phyloP scores from a whole-genome alignment of 2,113 vertebrate species.

The Notechis scutatus region DNA sequence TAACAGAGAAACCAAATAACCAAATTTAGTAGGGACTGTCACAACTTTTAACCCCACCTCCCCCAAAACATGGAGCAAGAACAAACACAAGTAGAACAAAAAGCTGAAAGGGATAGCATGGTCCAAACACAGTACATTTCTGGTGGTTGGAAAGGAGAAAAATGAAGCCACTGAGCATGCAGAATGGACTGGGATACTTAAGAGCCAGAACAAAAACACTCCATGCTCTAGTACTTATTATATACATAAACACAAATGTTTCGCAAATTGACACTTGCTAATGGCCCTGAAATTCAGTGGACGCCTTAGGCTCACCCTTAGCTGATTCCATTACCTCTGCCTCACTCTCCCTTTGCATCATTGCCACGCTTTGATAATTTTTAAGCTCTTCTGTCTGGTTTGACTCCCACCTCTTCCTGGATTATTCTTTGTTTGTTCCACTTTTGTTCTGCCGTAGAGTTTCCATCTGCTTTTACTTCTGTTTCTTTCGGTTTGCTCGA shows the following conservation, averaged over 20 bases:
- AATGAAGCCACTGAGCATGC: not conserved
- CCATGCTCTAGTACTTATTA: not conserved
- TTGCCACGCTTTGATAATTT: not conserved
- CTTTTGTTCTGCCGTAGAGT: not conserved
- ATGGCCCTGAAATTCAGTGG: not conserved
- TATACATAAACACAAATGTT: not conserved
- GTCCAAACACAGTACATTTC: not conserved
- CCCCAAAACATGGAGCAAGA: not conserved
- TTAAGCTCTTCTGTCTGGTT: constrained; percentile 4
- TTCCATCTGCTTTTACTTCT: not conserved
- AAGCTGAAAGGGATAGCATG: not conserved
- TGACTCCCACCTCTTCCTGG: rapidly evolving
- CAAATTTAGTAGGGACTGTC: not conserved
- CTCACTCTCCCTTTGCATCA: not conserved
- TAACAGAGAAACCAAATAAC: not conserved
- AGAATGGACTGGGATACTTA: not conserved
- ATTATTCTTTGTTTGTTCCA: not conserved
- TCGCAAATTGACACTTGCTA: not conserved
- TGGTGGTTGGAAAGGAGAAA: not conserved
- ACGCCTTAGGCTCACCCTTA: rapidly evolving
- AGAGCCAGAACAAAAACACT: not conserved
- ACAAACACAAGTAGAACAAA: not conserved
- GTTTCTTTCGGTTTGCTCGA: constrained; percentile 20
- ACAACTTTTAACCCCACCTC: not conserved
- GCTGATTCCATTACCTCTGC: not conserved